phyloP scores from a whole-genome alignment of 1,140 invertebrate species.

The Neodiprion pinetum region DNA sequence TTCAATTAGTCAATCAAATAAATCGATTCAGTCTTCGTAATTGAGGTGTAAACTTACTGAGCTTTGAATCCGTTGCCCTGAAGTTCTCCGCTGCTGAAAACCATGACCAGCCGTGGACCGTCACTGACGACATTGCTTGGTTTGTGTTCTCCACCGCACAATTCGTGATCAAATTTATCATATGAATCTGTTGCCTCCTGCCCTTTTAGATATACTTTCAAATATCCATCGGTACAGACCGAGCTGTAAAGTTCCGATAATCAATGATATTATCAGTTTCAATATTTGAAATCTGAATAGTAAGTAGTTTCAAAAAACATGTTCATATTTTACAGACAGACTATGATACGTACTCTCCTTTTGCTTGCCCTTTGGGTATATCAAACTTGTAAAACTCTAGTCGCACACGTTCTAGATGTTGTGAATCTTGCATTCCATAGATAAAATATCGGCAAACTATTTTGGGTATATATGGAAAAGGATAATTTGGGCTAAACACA shows the following conservation, averaged over 20 bases:
- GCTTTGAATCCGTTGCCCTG: conserved; percentile 93
- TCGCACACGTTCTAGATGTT: conserved; percentile 91
- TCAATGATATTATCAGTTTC: no score
- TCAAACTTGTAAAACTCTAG: conserved; percentile 89
- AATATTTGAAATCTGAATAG: neutral
- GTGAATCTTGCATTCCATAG: conserved; percentile 94
- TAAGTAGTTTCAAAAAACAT: conserved; percentile 10
- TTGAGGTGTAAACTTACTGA: conserved; percentile 50
- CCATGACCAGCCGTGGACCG: conserved; percentile 91
- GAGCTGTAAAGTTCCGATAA: conserved; percentile 53
- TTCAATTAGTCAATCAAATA: no score
- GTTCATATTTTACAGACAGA: conserved; percentile 9
- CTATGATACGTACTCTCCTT: conserved; percentile 67
- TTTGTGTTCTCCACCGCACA: conserved; percentile 80
- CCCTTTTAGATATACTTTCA: conserved; percentile 91
- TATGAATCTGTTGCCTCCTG: conserved; percentile 92
- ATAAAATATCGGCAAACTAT: conserved; percentile 97
- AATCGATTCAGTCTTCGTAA: no score
- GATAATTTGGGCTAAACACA: conserved; percentile 95
- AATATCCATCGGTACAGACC: conserved; percentile 86
- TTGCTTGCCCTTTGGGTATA: conserved; percentile 81
- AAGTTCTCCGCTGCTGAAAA: conserved; percentile 89
- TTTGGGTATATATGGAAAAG: conserved; percentile 92
- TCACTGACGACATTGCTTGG: conserved; percentile 82
- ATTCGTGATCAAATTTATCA: conserved; percentile 91